phyloP scores from a whole-genome alignment of 2,113 vertebrate genomes.

The Limanda limanda region DNA sequence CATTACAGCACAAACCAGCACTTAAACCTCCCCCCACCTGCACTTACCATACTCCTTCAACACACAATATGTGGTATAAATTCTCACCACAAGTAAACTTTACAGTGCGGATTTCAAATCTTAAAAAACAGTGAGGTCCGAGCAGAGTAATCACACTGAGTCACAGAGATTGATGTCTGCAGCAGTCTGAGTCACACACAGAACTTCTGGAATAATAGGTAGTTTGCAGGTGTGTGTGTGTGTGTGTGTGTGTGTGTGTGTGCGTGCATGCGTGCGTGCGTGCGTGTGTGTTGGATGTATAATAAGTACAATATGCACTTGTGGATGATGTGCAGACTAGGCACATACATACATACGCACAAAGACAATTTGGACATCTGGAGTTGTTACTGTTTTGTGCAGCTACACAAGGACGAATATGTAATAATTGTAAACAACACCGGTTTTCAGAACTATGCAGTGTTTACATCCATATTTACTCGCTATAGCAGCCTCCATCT shows the following conservation, averaged over 20 bases:
- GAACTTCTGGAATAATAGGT: constrained; percentile 33
- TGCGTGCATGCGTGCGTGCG: background rate
- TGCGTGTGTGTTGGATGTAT: background rate
- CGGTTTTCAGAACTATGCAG: too few species aligned
- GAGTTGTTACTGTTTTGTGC: too few species aligned
- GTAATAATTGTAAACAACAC: too few species aligned
- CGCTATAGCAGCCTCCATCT: too few species aligned
- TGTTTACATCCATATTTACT: too few species aligned
- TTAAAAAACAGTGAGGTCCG: constrained; percentile 3
- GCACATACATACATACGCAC: too few species aligned
- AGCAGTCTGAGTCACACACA: constrained; percentile 32
- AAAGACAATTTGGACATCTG: too few species aligned
- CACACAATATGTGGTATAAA: constrained; percentile 22
- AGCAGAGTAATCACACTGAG: constrained; percentile 38
- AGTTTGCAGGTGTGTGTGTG: background rate
- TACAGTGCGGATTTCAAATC: constrained; percentile 9
- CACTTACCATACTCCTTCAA: constrained; percentile 5
- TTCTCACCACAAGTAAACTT: constrained; percentile 3
- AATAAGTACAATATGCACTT: too few species aligned
- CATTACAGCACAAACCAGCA: constrained; percentile 10
- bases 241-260: constrained; percentile 2
- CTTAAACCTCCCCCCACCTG: constrained; percentile 37
- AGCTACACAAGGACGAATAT: too few species aligned
- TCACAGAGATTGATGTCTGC: constrained; percentile 40
- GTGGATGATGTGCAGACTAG: too few species aligned